Base-by-base conservation (phyloP, 2,113 vertebrate species). In the Proteles cristata region DNA sequence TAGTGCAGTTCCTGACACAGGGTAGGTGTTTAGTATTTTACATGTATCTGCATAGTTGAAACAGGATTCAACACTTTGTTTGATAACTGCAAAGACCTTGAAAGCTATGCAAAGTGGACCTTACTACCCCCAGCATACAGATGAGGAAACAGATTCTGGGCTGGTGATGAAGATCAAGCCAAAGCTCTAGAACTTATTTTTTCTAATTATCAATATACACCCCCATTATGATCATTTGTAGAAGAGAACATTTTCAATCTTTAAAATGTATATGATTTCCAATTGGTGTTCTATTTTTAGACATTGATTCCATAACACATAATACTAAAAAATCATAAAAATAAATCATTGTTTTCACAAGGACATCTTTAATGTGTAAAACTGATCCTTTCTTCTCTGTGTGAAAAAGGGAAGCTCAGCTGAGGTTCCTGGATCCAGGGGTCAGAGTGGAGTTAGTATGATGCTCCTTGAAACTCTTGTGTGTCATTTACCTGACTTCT, bases 401-500 rank as follows among this genome's bases (percentile, higher is more conserved):
- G 28, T 58, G 31, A n/a, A 55, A 69, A 43, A 16, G 5, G 28
- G 4, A 4, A 61, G 33, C 4, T 33, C 31, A 26, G 0, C 7
- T n/a, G 11, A 21, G 23, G 14, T 28, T 69, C 15, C 11, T 26
- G 39, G 26, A 25, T 4, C 1, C 63, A 31, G 23, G 45, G 25
- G 4, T 53, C 55, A 43, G 35, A 14, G 61, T 16, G 3, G 5
- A 21, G 21, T 23, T 43, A 2, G 14, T 5, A 3, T 12, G 58
- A 4, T 21, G 1, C 15, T 11, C 16, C 33, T 12, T 16, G 6
- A 5, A 25, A 6, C 1, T 2, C 11, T 19, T 1, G 0, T 5
- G 65, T 17, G 14, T 35, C 11, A 2, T n/a, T 55, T 25, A 26
- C 81, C 65, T 5, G 50, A 25, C 7, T 71, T 48, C 4, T n/a